phyloP scores from a whole-genome alignment of 1,140 invertebrate species.

The Wasmannia auropunctata region DNA sequence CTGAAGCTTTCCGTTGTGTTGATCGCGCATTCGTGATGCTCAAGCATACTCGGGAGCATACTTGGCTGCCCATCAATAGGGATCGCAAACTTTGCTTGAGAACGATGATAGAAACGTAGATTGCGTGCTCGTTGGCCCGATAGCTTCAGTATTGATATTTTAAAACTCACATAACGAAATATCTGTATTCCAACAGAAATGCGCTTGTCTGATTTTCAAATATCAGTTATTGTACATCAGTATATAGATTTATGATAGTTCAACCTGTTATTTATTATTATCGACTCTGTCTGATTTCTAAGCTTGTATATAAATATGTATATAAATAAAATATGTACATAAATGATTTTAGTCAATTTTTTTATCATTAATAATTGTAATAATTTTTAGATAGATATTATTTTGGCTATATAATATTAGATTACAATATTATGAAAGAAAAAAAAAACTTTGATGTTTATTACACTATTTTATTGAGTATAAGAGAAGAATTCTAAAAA shows the following conservation, averaged over 20 bases:
- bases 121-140: slow-evolving; percentile 29
- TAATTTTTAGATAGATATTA: neutral
- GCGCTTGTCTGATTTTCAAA: neutral
- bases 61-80: slow-evolving; percentile 34
- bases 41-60: slow-evolving; percentile 16
- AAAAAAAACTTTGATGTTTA: neutral
- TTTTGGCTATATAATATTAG: neutral
- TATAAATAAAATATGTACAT: too few species aligned
- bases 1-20: neutral
- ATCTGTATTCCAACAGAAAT: neutral
- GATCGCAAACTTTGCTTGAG: slow-evolving; percentile 14
- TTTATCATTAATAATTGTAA: neutral
- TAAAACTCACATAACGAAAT: neutral
- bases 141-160: slow-evolving; percentile 23
- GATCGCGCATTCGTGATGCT: slow-evolving; percentile 26
- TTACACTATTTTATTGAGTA: neutral
- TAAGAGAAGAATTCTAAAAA: neutral
- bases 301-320: neutral
- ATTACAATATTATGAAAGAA: neutral
- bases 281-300: neutral
- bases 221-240: neutral
- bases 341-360: neutral
- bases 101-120: slow-evolving; percentile 24
- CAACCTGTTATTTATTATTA: slow-evolving; percentile 7
- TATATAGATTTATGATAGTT: neutral